Evolutionary conservation across 2,888 invertebrate genomes (phyloP), one percentile per base, ranked within the genome.

Genomic region (Digitonthophagus gazella): DNA sequence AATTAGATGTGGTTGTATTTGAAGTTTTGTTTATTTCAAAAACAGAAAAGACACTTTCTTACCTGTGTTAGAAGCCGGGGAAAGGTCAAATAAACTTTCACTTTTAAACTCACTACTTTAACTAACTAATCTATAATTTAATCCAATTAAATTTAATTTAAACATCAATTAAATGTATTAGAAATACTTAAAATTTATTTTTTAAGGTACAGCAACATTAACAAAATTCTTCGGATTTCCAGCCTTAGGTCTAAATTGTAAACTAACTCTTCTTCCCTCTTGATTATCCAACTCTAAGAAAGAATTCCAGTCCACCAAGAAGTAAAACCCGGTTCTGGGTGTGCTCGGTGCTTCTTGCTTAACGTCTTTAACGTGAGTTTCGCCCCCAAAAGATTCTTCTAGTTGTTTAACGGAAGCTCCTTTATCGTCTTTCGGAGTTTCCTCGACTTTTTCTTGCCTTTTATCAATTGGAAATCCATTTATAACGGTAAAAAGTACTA

Each of bases 271-370:
- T 44, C 86, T 87, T 8, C 83, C 84, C 58, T 89, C 91, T 15
- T 91, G 91, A 73, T 88, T 88, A 11, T 93, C 94, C 2, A 94
- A 93, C 82, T 93, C 93, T 15, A 94, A 84, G 78, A 95, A 95
- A 66, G 91, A 89, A 78, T 95, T 94, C 93, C 93, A 93, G 78
- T 95, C 95, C 3, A 93, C 85, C 78, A 94, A 86, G 84, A 93
- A 94, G 78, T 94, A 95, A 74, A 94, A 90, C 0, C 94, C 95
- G 69, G 90, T 93, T 75, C 88, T 89, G 73, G 86, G 87, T 57
- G 89, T 89, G 0, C 90, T 86, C 3, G 92, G 90, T 15, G 86
- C 85, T 2, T 89, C 86, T 76, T 90, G 89, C 0, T 89, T 87
- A 8, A 86, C 85, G 57, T 83, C 79, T 3, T 63, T 22, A 0